A percentile compares a stretch with the other conserved stretches of the same genome.
These are phyloP conservation scores for Camponotus vicinus DNA, from an alignment of 1,140 invertebrate genomes.

Conservation along the genomic window DNA sequence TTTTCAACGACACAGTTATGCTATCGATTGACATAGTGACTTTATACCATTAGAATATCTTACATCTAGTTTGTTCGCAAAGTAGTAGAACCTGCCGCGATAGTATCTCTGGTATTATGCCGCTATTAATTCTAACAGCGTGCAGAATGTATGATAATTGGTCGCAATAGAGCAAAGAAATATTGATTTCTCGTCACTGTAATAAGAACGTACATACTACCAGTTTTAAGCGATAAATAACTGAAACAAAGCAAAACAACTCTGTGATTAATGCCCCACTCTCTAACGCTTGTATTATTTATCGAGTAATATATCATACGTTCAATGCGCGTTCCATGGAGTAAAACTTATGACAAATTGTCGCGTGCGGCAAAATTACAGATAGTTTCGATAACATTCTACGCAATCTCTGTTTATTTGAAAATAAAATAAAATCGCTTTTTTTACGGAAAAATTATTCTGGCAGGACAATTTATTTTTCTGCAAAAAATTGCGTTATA, in stretches of 20 bases:
- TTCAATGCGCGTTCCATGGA: background rate
- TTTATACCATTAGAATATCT: slow-evolving; percentile 53
- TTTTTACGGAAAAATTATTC: background rate
- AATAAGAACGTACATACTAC: slow-evolving; percentile 42
- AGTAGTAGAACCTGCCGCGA: slow-evolving; percentile 51
- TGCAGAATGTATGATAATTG: slow-evolving; percentile 48
- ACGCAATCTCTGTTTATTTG: background rate
- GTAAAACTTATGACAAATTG: slow-evolving; percentile 21
- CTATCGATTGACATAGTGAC: slow-evolving; percentile 36
- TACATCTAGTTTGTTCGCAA: slow-evolving; percentile 62
- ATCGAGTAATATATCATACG: slow-evolving; percentile 19
- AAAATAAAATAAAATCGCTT: background rate
- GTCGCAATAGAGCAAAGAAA: slow-evolving; percentile 37
- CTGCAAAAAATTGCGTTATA: background rate
- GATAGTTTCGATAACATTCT: background rate
- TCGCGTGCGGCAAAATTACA: background rate
- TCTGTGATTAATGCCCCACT: slow-evolving; percentile 28
- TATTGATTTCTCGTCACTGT: slow-evolving; percentile 55
- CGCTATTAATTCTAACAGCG: slow-evolving; percentile 57
- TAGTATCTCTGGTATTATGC: slow-evolving; percentile 47
- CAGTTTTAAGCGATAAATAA: slow-evolving; percentile 49
- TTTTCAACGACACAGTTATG: slow-evolving; percentile 32
- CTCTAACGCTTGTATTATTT: slow-evolving; percentile 46
- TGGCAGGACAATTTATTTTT: background rate
- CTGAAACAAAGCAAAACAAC: slow-evolving; percentile 25